Base-by-base conservation (phyloP, 2,797 vertebrate genomes). In the Masticophis lateralis region DNA sequence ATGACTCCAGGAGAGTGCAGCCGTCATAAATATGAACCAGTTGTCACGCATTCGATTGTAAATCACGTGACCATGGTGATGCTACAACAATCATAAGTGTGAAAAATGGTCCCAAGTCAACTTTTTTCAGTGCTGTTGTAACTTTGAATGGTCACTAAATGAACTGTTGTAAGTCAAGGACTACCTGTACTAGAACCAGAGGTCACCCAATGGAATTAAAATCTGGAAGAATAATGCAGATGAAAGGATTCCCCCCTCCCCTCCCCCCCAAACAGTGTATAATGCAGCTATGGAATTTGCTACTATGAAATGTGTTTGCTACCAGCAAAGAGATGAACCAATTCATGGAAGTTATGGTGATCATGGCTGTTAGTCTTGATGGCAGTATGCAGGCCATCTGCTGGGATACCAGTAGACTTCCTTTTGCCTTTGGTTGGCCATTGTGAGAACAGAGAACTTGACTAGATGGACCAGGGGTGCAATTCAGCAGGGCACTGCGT, bases 1-100 rank as follows among this genome's bases (percentile, higher is more conserved):
- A 16, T 69, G n/a, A n/a, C 5, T 13, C 13, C 13, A n/a, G 12
- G 63, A n/a, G 0, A 14, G 1, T 13, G 2, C 13, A n/a, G 2
- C 28, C 2, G 28, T 69, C 5, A 69, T 69, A 69, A 69, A 69
- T 69, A 69, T 69, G 63, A 69, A 69, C 13, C 63, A 69, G 5
- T 32, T 69, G 63, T n/a, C 12, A 32, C n/a, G 63, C 13, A 16
- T 66, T 66, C 1, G 4, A 16, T 69, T 69, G 28, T 69, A 69
- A 69, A 69, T 69, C 13, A 69, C 0, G n/a, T 32, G 28, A 69
- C 28, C 12, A 7, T 66, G 63, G 13, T 12, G 63, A 66, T 69
- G 13, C 63, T 32, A 69, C 28, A 69, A 69, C 5, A 2, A 28
- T 69, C 63, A 6, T 61, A 53, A 53, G 28, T 69, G 63, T 69